Evolutionary conservation across 2,888 invertebrate species (phyloP).

Genomic region (Mythimna lalbum): DNA sequence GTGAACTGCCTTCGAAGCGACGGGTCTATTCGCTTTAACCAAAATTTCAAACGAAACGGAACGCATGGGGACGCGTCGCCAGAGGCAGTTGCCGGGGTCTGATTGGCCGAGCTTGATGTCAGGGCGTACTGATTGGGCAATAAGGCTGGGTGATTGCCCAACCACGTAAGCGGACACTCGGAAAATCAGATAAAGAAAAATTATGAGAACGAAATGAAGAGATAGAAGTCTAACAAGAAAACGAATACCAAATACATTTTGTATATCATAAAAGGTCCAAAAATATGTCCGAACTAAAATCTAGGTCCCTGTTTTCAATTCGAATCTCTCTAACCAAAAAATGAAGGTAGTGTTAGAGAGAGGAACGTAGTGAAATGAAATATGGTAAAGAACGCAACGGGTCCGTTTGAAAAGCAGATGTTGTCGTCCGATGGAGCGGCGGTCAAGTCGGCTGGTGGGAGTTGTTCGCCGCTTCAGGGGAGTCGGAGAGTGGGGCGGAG

Average conservation of each 20-base stretch:
- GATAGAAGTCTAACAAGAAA: conserved; percentile 61
- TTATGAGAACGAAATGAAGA: conserved; percentile 62
- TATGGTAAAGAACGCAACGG: conserved; percentile 80
- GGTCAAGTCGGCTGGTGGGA: conserved; percentile 85
- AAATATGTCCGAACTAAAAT: conserved; percentile 87
- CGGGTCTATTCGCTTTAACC: conserved; percentile 72
- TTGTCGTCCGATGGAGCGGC: conserved; percentile 86
- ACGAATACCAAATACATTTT: conserved; percentile 74
- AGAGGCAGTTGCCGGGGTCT: conserved; percentile 80
- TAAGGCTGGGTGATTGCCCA: conserved; percentile 94
- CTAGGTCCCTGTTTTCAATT: conserved; percentile 88
- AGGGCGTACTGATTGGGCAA: conserved; percentile 92
- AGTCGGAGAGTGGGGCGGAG: conserved; percentile 62
- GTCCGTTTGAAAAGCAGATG: conserved; percentile 83
- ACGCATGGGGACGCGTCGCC: conserved; percentile 77
- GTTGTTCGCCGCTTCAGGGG: conserved; percentile 83
- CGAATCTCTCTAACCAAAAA: conserved; percentile 75
- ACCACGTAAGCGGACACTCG: conserved; percentile 91
- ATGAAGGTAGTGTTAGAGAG: conserved; percentile 56
- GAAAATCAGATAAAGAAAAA: conserved; percentile 81
- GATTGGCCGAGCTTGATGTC: conserved; percentile 84
- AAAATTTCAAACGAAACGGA: conserved; percentile 71
- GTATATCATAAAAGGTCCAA: conserved; percentile 85
- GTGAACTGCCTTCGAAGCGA: conserved; percentile 77
- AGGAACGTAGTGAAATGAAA: conserved; percentile 63